Base-by-base conservation (phyloP, 1,140 invertebrate species). In the Aphelenchoides avenae region DNA sequence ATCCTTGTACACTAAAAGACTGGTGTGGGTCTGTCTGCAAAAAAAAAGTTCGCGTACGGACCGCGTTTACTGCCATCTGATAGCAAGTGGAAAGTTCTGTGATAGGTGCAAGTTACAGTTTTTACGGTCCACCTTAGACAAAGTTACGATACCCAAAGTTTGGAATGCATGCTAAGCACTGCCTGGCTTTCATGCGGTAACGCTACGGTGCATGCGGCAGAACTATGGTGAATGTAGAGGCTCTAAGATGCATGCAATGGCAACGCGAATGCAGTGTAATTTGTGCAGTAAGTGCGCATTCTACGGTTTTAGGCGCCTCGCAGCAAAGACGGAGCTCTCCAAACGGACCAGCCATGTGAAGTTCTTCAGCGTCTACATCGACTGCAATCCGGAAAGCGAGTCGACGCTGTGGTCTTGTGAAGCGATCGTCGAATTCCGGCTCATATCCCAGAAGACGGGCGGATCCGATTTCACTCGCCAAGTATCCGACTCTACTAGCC, bases 331-430 rank as follows among this genome's bases (percentile, higher is more conserved):
- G 15, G 68, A 71, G 41, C 64, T 33, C 30, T 36, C 60, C 3
- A 68, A 68, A 39, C 40, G 68, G 36, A 71, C 68, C 9, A 62
- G 50, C n/a, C 46, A 65, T n/a, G 46, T 61, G 3, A 68, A 62
- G 26, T 61, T 48, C 37, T 66, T 66, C 47, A 70, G 65, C 13
- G 66, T 71, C 2, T 71, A 71, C 48, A 73, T 71, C 15, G 70
- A 71, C 49, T 71, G 70, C 50, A 73, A 71, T 63, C 70, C 70
- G 13, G 70, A 71, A 18, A 49, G 37, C n/a, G 66, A 71, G 47
- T 67, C 57, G 15, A 73, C 70, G 3, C 70, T 71, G 4, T 71
- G 70, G 70, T 50, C 53, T 3, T 73, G 66, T 36, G 70, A 73
- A 47, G 69, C 69, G 7, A 42, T 70, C 5, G 70, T 71, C 3